Conservation (phyloP, 2,113 vertebrate genomes). For the Lophius piscatorius region DNA sequence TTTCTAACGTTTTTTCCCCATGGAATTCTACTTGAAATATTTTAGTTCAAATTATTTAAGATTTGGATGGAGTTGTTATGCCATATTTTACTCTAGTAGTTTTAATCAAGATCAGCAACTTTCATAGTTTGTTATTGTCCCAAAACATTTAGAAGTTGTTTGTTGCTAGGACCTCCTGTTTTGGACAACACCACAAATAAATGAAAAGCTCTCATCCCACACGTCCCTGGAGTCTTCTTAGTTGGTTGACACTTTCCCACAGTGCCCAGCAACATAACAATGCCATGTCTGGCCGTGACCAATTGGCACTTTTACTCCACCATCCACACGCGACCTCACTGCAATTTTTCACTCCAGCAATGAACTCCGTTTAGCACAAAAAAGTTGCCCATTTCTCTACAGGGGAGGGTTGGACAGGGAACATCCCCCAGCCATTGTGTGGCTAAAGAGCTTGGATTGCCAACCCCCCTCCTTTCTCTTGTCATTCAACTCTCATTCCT, state of each 20-base stretch:
- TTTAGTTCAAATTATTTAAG: background rate
- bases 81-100: background rate
- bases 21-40: no score
- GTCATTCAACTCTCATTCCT: constrained; percentile 86
- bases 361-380: constrained; percentile 85
- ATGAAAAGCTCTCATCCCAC: constrained; percentile 80
- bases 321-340: constrained; percentile 96
- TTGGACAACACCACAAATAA: constrained; percentile 84
- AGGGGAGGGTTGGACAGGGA: constrained; percentile 79
- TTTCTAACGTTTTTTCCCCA: no score
- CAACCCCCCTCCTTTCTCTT: constrained; percentile 88
- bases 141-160: constrained; percentile 63
- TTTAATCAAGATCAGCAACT: constrained; percentile 14
- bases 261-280: constrained; percentile 86
- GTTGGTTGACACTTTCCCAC: constrained; percentile 84
- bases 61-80: background rate
- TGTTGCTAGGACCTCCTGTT: constrained; percentile 79
- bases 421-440: constrained; percentile 75
- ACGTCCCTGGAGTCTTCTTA: constrained; percentile 84
- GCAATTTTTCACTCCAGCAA: constrained; percentile 95
- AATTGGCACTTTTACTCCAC: constrained; percentile 92
- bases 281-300: constrained; percentile 89
- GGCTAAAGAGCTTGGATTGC: constrained; percentile 68
- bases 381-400: constrained; percentile 70
- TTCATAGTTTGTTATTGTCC: constrained; percentile 49